A percentile compares a stretch with the other conserved stretches of the same genome.
phyloP scores from a whole-genome alignment of 2,113 vertebrate genomes.

The Nesogale talazaci region DNA sequence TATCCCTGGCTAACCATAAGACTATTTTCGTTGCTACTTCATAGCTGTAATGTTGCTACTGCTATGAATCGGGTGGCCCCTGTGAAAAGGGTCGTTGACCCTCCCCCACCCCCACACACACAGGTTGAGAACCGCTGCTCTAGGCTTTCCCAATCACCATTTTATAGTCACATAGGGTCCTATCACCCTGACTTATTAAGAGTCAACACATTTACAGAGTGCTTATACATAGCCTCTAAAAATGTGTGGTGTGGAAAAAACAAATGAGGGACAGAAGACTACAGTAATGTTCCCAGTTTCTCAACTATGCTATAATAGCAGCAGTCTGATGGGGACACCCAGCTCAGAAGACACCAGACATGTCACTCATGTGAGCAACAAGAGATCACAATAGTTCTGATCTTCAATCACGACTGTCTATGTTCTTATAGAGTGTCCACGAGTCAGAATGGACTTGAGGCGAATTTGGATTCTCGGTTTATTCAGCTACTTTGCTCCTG shows the following conservation, averaged over 20 bases:
- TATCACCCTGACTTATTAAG: neutral
- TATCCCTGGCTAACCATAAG: no score
- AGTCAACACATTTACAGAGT: neutral
- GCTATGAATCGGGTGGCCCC: no score
- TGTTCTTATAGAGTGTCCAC: no score
- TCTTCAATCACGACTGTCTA: neutral
- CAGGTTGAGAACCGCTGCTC: neutral
- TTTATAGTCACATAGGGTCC: neutral
- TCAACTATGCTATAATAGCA: neutral
- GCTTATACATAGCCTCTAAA: neutral
- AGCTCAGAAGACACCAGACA: neutral
- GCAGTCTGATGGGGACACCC: neutral
- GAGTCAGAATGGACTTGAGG: no score
- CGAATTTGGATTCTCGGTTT: neutral
- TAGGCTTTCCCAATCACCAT: neutral
- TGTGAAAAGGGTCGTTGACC: no score
- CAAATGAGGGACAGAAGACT: neutral
- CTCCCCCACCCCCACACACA: no score
- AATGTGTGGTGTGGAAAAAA: neutral
- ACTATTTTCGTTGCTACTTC: no score
- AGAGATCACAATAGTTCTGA: neutral
- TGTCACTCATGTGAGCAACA: neutral
- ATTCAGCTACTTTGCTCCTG: neutral
- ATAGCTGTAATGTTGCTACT: no score
- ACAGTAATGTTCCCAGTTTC: neutral